These are phyloP conservation scores for Mungos mungo DNA, from an alignment of 2,113 vertebrate genomes.

Conservation along the genomic window DNA sequence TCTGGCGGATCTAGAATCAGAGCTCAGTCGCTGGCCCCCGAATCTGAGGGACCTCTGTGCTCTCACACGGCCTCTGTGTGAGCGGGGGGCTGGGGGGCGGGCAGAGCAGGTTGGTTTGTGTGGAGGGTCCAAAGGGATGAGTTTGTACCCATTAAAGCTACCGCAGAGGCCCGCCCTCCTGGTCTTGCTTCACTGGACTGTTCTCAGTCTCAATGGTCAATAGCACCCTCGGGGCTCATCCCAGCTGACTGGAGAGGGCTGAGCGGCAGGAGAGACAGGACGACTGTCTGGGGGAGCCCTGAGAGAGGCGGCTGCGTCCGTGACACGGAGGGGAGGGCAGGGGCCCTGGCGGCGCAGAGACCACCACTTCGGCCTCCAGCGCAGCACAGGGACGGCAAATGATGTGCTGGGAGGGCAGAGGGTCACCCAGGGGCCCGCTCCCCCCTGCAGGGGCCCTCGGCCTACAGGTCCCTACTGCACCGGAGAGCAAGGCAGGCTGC, in stretches of 20 bases:
- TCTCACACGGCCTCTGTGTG: not conserved
- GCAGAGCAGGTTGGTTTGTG: rapidly evolving
- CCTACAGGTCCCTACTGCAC: not conserved
- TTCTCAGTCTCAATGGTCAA: not conserved
- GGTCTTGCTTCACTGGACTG: not conserved
- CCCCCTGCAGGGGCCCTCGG: not conserved
- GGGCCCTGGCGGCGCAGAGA: not conserved
- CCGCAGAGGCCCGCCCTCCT: not conserved
- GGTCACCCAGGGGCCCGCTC: not conserved
- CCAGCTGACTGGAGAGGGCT: not conserved
- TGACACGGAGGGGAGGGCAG: not conserved
- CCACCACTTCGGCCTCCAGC: not conserved
- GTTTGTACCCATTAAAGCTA: not conserved
- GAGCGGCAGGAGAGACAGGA: not conserved
- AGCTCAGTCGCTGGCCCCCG: not conserved
- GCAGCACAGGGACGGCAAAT: not conserved
- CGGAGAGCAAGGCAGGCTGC: not conserved
- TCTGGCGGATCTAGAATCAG: constrained; percentile 13
- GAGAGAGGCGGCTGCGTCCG: not conserved
- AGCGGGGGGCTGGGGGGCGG: not conserved
- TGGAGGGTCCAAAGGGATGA: not conserved
- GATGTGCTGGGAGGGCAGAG: not conserved
- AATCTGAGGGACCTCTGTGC: not conserved
- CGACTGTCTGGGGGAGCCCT: constrained; percentile 28
- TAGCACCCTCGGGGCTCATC: not conserved